phyloP scores from a whole-genome alignment of 2,888 invertebrate species.

The Microctonus aethiopoides region DNA sequence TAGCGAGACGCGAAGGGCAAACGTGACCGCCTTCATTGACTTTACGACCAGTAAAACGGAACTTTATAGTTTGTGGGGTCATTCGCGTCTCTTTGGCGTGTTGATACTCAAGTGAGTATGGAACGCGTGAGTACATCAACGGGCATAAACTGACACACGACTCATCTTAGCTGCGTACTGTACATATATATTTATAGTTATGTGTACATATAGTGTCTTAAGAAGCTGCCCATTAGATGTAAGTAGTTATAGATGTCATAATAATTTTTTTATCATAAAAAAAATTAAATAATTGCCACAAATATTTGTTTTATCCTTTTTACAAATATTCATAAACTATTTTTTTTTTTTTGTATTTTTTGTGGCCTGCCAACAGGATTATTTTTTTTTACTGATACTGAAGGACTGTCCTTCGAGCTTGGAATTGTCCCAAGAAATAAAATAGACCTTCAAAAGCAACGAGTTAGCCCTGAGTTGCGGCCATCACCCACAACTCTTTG shows the following conservation, averaged over 20 bases:
- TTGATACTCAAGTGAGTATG: slow-evolving; percentile 37
- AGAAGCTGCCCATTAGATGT: slow-evolving; percentile 38
- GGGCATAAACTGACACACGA: slow-evolving; percentile 37
- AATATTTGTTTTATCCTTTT: background rate
- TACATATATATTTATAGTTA: background rate
- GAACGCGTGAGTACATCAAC: background rate
- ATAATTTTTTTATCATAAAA: too few relatives aligned
- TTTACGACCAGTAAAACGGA: slow-evolving; percentile 64
- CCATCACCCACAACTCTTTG: slow-evolving; percentile 4
- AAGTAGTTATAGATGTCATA: slow-evolving; percentile 29
- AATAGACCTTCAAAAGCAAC: background rate
- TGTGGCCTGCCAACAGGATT: too few relatives aligned
- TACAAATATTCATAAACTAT: too few relatives aligned
- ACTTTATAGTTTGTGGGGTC: slow-evolving; percentile 59
- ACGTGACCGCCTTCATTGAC: slow-evolving; percentile 63
- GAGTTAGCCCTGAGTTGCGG: background rate
- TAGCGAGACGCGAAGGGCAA: slow-evolving; percentile 57
- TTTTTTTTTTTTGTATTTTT: too few relatives aligned
- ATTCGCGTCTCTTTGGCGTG: slow-evolving; percentile 48
- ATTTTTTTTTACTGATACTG: background rate
- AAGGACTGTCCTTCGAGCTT: background rate
- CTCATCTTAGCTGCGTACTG: slow-evolving; percentile 22
- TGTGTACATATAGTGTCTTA: slow-evolving; percentile 16
- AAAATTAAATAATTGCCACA: too few relatives aligned
- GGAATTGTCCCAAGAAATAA: too few relatives aligned